A percentile compares a stretch with the other conserved stretches of the same genome.
phyloP scores from a whole-genome alignment of 53 echinoderm and acorn worm genomes.

The Temnopleurus reevesii region DNA sequence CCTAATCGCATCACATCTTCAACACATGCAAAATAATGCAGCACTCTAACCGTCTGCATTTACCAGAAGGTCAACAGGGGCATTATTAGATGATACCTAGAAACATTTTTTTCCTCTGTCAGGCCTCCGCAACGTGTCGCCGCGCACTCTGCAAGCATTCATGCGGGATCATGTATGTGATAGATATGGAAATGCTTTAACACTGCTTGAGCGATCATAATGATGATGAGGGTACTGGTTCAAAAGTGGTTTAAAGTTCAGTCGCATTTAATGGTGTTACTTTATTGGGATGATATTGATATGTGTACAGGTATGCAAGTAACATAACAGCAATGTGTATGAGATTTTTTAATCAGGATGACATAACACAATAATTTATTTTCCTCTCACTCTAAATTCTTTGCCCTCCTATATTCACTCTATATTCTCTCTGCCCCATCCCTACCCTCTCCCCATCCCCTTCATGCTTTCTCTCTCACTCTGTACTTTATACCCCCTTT shows the following conservation, averaged over 20 bases:
- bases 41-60: neutral
- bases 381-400: neutral
- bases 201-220: neutral
- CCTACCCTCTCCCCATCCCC: neutral
- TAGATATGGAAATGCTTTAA: neutral
- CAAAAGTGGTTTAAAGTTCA: too few species aligned
- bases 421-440: neutral
- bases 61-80: neutral
- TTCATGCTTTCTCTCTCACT: neutral
- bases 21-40: neutral
- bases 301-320: too few species aligned
- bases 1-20: neutral
- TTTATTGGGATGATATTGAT: too few species aligned
- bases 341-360: too few species aligned
- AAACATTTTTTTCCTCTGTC: neutral
- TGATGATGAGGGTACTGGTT: too few species aligned
- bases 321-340: too few species aligned
- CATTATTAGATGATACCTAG: neutral
- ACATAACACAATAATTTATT: too few species aligned
- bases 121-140: neutral
- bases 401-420: neutral
- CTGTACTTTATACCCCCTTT: neutral
- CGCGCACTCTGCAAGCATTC: neutral
- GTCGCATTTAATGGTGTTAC: too few species aligned
- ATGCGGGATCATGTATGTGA: neutral